A percentile compares a stretch with the other conserved stretches of the same genome.
These are phyloP conservation scores for Acrobasis repandana DNA, from an alignment of 2,888 invertebrate species.

Conservation along the genomic window DNA sequence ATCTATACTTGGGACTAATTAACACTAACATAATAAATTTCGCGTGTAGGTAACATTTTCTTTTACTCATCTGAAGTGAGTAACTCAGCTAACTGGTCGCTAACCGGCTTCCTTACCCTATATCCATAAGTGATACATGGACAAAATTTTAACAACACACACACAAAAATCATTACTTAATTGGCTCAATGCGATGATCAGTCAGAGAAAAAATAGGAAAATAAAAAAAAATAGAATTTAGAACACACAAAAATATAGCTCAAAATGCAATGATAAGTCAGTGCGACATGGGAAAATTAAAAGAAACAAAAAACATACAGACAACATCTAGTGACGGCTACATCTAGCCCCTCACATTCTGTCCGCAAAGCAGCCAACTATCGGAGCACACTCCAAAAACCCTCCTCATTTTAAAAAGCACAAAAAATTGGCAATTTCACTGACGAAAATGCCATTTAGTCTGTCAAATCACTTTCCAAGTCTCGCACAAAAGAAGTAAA, in stretches of 20 bases:
- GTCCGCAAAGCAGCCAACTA: constrained; percentile 77
- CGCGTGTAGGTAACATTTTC: no score
- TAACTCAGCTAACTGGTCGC: no score
- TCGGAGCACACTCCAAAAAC: constrained; percentile 82
- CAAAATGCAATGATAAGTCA: constrained; percentile 13
- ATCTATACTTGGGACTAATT: no score
- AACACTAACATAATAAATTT: no score
- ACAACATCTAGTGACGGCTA: constrained; percentile 76
- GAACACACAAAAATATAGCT: constrained; percentile 5
- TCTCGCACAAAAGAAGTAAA: constrained; percentile 24
- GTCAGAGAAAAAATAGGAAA: not conserved
- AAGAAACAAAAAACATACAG: constrained; percentile 70
- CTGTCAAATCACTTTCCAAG: constrained; percentile 15
- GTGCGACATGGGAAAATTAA: constrained; percentile 43
- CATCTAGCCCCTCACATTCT: constrained; percentile 76
- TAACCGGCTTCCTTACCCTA: no score
- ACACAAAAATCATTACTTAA: not conserved
- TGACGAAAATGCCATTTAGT: constrained; percentile 54
- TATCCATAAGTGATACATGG: not conserved
- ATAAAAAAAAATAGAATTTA: not conserved
- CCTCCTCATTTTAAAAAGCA: constrained; percentile 67
- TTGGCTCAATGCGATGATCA: not conserved
- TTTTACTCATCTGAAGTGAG: no score
- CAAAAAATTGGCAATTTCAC: constrained; percentile 46
- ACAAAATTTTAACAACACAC: not conserved